phyloP scores from a whole-genome alignment of 1,140 invertebrate species.

The Venustaconcha ellipsiformis region DNA sequence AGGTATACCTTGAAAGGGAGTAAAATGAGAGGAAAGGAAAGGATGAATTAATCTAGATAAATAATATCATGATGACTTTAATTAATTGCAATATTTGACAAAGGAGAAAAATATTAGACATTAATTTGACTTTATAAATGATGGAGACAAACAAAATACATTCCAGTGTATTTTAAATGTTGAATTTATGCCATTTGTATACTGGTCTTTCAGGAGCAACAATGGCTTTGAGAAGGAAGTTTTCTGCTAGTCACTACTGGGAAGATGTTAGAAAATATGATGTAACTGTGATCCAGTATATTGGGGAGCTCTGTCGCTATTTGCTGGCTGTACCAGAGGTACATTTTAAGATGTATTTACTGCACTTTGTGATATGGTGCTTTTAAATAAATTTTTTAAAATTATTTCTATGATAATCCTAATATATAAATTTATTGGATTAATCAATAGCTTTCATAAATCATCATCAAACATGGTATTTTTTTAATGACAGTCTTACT shows the following conservation, averaged over 20 bases:
- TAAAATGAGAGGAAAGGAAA: no score
- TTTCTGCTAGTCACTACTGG: conserved; percentile 60
- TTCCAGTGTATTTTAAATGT: not conserved
- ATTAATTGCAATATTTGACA: no score
- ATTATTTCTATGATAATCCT: not conserved
- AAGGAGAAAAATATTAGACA: no score
- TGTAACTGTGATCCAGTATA: conserved; percentile 78
- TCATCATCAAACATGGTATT: no score
- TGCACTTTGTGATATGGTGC: no score
- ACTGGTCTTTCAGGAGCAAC: conserved; percentile 47
- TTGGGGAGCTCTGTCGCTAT: conserved; percentile 98
- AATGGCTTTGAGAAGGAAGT: conserved; percentile 52
- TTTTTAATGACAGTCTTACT: no score
- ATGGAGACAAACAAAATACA: not conserved
- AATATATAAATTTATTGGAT: no score
- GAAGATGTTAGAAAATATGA: conserved; percentile 55
- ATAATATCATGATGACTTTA: no score
- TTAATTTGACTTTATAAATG: not conserved
- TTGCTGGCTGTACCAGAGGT: conserved; percentile 77
- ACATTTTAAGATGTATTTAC: not conserved
- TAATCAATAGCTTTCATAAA: no score
- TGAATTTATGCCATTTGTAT: not conserved
- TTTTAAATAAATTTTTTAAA: not conserved
- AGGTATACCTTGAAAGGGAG: no score
- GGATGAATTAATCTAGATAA: no score